Evolutionary conservation across 2,113 vertebrate species (phyloP), one percentile per base, ranked within the genome.

Genomic region (Rattus rattus): DNA sequence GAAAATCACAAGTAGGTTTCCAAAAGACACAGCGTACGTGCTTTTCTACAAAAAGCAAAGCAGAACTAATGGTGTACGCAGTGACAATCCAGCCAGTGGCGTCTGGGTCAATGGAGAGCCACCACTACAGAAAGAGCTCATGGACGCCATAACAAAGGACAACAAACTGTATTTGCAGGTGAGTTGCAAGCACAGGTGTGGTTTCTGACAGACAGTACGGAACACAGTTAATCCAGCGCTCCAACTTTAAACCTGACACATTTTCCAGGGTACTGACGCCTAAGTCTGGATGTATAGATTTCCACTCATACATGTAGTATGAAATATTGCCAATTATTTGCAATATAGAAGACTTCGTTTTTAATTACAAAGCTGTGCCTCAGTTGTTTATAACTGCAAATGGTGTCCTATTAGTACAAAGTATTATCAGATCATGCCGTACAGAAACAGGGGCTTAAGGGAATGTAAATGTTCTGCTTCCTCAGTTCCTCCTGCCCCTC

Each of bases 121-220:
- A 49, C 99, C 99, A 16, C 98, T 99, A 76, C 99, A 99, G 93
- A 99, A 99, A 97, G 99, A 99, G 94, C 99, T 99, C 77, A 99
- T 99, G 99, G 99, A 99, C 97, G 99, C 99, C 67, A 99, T 99
- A 98, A 99, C 99, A 28, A 99, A 99, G 98, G 99, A 99, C 98
- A 99, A 99, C 98, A 99, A 99, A 97, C 99, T 99, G 6, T 99
- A 99, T 98, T 99, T 99, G 96, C 99, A 99, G 99, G 99, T 99
- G 98, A 98, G 99, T 92, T 7, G 1, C n/a, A 97, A 93, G 63
- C 56, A 47, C 2, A 86, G 52, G 8, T 72, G 16, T 70, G 84
- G 24, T 86, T 97, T 85, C 16, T 92, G 49, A 36, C 43, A 43
- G 43, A 91, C 92, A 86, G 61, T 86, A 83, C 13, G 94, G 75